Conservation (phyloP, 2,113 vertebrate genomes). For the Microcebus ravelobensis region DNA sequence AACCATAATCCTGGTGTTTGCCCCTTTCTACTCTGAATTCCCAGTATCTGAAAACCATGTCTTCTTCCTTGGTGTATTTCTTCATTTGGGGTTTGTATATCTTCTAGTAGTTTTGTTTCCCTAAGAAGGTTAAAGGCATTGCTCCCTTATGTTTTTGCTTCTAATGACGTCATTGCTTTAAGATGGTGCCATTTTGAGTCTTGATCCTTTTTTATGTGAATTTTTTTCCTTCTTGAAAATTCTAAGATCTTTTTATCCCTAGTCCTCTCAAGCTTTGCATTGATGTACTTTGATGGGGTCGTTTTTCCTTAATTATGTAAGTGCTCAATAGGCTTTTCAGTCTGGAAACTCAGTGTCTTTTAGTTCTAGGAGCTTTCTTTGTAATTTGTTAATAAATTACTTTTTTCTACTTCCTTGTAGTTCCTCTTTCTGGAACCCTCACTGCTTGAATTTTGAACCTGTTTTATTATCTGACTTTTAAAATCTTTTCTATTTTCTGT, state of each 20-base stretch:
- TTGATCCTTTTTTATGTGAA: background rate
- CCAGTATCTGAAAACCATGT: background rate
- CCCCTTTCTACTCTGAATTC: background rate
- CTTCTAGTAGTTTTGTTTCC: background rate
- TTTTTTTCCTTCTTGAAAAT: background rate
- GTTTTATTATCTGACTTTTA: background rate
- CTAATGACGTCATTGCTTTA: background rate
- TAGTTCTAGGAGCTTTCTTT: background rate
- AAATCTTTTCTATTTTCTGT: background rate
- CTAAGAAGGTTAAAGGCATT: background rate
- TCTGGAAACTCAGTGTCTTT: background rate
- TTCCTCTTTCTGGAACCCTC: background rate
- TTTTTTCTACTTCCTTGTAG: background rate
- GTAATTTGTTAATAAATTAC: background rate
- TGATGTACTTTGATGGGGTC: background rate
- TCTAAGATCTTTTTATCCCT: background rate
- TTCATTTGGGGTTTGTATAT: background rate
- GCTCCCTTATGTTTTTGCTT: background rate
- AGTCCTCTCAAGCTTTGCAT: background rate
- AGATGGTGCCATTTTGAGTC: background rate
- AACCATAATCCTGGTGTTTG: background rate
- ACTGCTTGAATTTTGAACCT: background rate
- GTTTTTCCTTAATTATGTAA: background rate
- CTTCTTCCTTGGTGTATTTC: background rate
- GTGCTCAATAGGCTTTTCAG: background rate